Evolutionary conservation across 2,888 invertebrate genomes (phyloP).

Genomic region (Pseudococcus jackbeardsleyi): DNA sequence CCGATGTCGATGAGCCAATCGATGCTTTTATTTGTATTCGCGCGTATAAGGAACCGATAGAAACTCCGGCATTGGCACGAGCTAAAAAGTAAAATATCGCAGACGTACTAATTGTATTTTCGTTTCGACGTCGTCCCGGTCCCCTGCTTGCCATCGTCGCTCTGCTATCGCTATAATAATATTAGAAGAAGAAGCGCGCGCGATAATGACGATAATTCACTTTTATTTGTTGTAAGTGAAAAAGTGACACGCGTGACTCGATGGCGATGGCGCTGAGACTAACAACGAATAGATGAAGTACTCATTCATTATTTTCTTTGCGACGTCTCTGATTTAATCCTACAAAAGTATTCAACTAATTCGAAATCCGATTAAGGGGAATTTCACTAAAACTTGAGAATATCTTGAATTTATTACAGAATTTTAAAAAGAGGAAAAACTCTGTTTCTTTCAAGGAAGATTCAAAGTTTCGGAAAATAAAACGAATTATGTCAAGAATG

Average conservation of each 20-base stretch:
- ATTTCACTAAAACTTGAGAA: too few relatives aligned
- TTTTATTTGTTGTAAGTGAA: constrained; percentile 41
- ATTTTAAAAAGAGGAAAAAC: too few relatives aligned
- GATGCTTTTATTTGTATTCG: not conserved
- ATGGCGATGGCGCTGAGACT: not conserved
- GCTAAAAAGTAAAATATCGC: not conserved
- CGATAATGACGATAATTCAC: constrained; percentile 44
- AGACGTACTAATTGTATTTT: constrained; percentile 28
- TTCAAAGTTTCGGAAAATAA: too few relatives aligned
- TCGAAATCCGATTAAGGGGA: too few relatives aligned
- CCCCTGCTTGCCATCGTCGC: too few relatives aligned
- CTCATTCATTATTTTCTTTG: not conserved
- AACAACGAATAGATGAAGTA: not conserved
- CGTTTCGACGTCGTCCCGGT: not conserved
- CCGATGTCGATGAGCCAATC: not conserved
- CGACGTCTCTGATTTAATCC: not conserved
- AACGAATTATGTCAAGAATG: too few relatives aligned
- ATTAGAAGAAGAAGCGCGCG: constrained; percentile 9
- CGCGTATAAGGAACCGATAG: not conserved
- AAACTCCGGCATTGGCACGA: constrained; percentile 10
- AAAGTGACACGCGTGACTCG: constrained; percentile 35
- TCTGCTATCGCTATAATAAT: not conserved
- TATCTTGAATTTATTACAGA: too few relatives aligned
- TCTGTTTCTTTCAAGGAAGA: too few relatives aligned
- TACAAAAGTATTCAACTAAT: too few relatives aligned